Evolutionary conservation across 1,140 invertebrate species (phyloP), one percentile per base, ranked within the genome.

Genomic region (Pachypeltis micranthus): DNA sequence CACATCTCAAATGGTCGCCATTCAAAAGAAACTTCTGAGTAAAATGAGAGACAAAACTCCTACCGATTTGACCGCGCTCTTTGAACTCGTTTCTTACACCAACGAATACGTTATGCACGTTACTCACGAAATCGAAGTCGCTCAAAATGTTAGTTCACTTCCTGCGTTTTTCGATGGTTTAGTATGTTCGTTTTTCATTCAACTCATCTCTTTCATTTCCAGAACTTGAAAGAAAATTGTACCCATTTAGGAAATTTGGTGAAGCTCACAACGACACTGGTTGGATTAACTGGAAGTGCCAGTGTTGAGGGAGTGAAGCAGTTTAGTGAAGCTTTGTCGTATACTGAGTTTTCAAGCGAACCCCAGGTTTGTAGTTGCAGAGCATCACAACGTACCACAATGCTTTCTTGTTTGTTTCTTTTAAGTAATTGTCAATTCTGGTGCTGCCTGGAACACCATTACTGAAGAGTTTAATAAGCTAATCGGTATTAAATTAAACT

Each of bases 31-130:
- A 59, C 72, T 91, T 1, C 74, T 91, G 44, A 80, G 83, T 0
- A 85, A 88, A 72, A 87, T 86, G 70, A 84, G 87, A 66, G 85
- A 88, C 61, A 83, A 86, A 71, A 88, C 85, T 44, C 86, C 87
- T 1, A 78, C 81, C 1, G 80, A 86, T 27, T 77, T 90, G 58
- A 82, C 81, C 28, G 81, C 85, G 67, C 72, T 90, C 23, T 84
- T 88, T 71, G 83, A 81, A 19, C 72, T 91, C 24, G 75, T 91
- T 63, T 81, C 84, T 63, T 84, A 86, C 55, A 88, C 86, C 10
- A 81, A 85, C 69, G 74, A 78, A 67, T 81, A 85, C 67, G 80
- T 90, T 25, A 71, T 76, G 14, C 72, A 72, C 29, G 70, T 72
- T 10, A 74, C 78, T 4, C 72, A 78, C 27, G 69, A 75, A 62